Conservation (phyloP, 1,140 invertebrate genomes). For the Drosophila jambulina region DNA sequence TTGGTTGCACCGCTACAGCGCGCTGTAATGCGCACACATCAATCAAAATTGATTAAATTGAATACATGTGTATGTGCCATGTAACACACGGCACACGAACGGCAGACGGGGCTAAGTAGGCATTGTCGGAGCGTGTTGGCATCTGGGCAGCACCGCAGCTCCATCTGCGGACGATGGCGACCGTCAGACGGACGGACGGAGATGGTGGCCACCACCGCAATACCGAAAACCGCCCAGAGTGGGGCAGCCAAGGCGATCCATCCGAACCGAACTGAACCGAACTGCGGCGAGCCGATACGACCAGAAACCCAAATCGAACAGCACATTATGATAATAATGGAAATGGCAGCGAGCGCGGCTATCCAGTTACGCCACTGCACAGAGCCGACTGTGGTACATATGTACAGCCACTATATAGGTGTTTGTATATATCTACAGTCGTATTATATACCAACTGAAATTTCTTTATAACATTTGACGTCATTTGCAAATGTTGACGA, state of each 20-base stretch:
- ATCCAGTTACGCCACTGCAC: slow-evolving; percentile 58
- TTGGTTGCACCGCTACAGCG: slow-evolving; percentile 26
- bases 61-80: slow-evolving; percentile 47
- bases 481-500: slow-evolving; percentile 72
- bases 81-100: slow-evolving; percentile 20
- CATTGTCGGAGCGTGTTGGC: slow-evolving; percentile 72
- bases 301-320: slow-evolving; percentile 44
- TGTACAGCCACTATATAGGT: neutral
- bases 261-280: slow-evolving; percentile 10
- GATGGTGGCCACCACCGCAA: slow-evolving; percentile 15
- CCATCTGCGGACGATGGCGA: slow-evolving; percentile 60
- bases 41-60: slow-evolving; percentile 81
- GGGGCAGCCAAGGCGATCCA: slow-evolving; percentile 50
- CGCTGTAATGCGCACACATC: slow-evolving; percentile 65
- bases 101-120: slow-evolving; percentile 50
- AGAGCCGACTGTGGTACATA: slow-evolving; percentile 27
- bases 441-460: slow-evolving; percentile 44
- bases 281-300: neutral
- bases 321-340: slow-evolving; percentile 80
- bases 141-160: slow-evolving; percentile 61
- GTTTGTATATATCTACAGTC: neutral
- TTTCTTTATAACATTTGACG: slow-evolving; percentile 75
- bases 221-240: slow-evolving; percentile 39
- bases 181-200: neutral
- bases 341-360: slow-evolving; percentile 63